A percentile compares a stretch with the other conserved stretches of the same genome.
Evolutionary conservation across 1,140 invertebrate species (phyloP).

Genomic region (Drosophila bipectinata): DNA sequence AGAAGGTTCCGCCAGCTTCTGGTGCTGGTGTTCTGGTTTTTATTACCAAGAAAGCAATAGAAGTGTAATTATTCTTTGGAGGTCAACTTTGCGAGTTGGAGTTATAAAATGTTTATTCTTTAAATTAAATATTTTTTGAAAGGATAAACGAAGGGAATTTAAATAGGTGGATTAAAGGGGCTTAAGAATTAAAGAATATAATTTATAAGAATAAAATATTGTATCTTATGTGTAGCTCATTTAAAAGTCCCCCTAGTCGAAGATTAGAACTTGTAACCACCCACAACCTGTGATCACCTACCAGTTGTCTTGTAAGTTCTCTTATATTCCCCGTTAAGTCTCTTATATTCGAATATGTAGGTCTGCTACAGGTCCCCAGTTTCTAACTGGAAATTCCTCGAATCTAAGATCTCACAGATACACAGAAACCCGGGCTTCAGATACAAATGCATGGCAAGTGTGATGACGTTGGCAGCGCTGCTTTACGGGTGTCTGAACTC

Average conservation of each 20-base stretch:
- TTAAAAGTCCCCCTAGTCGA: not conserved
- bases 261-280: not conserved
- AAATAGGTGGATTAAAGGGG: too few relatives aligned
- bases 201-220: too few relatives aligned
- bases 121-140: not conserved
- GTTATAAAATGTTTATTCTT: not conserved
- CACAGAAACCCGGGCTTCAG: conserved; percentile 6
- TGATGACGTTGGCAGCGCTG: conserved; percentile 53
- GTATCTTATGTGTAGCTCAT: too few relatives aligned
- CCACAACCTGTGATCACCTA: conserved; percentile 5
- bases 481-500: conserved; percentile 67
- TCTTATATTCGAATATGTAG: conserved; percentile 32
- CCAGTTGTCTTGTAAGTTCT: conserved; percentile 1
- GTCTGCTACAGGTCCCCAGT: conserved; percentile 21
- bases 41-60: not conserved
- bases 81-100: not conserved
- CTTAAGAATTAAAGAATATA: too few relatives aligned
- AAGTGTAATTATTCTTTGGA: not conserved
- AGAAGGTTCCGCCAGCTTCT: not conserved
- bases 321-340: conserved; percentile 1
- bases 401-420: conserved; percentile 33
- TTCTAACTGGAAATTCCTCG: conserved; percentile 44
- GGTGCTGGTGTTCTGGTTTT: not conserved
- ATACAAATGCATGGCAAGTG: conserved; percentile 45
- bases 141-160: not conserved